Conservation (phyloP, 2,888 invertebrate genomes). For the Branchipolynoe longqiensis region DNA sequence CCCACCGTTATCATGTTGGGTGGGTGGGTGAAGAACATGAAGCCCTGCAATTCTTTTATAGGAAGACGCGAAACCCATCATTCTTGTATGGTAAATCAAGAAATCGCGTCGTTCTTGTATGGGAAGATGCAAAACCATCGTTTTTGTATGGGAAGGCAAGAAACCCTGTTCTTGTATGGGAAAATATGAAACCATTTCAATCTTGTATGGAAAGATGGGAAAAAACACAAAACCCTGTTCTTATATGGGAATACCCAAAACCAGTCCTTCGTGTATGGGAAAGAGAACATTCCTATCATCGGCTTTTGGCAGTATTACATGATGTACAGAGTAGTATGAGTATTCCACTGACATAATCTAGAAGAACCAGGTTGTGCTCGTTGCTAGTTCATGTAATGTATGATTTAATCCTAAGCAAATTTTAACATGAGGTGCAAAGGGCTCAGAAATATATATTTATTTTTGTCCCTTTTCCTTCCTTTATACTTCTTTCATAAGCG, state of each 20-base stretch:
- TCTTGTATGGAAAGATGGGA: neutral
- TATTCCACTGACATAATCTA: neutral
- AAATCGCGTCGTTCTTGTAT: too few species aligned
- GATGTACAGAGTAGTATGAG: conserved; percentile 7
- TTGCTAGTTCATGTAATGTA: neutral
- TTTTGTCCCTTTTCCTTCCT: neutral
- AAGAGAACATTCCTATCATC: conserved; percentile 1
- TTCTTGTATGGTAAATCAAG: too few species aligned
- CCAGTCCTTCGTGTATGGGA: neutral
- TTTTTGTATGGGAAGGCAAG: neutral
- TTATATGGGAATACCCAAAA: neutral
- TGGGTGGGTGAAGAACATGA: too few species aligned
- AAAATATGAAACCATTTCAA: neutral
- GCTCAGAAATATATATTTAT: neutral
- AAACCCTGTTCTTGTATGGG: neutral
- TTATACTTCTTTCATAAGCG: neutral
- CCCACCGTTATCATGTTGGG: too few species aligned
- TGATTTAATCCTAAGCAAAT: neutral
- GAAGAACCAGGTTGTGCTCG: neutral
- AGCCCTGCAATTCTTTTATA: too few species aligned
- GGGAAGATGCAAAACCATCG: neutral
- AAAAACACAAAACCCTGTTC: neutral
- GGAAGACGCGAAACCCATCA: too few species aligned
- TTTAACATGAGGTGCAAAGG: neutral
- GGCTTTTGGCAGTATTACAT: conserved; percentile 24